A percentile compares a stretch with the other conserved stretches of the same genome.
Conservation (phyloP, 2,888 invertebrate species). For the Embidobia sp. region DNA sequence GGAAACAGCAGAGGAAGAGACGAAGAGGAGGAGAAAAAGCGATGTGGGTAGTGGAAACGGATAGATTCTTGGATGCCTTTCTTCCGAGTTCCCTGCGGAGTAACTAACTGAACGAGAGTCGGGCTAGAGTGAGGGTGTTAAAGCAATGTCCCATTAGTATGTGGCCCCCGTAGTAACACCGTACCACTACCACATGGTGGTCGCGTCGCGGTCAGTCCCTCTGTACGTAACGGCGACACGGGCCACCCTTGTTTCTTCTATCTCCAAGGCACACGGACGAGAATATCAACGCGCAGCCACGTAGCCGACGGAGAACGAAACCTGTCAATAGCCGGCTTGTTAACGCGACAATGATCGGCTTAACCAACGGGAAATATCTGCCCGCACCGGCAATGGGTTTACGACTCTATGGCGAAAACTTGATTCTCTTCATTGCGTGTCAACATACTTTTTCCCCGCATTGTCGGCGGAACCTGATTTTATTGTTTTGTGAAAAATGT, state of each 20-base stretch:
- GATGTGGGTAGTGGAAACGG: slow-evolving; percentile 36
- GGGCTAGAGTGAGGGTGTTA: slow-evolving; percentile 79
- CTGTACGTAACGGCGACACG: slow-evolving; percentile 47
- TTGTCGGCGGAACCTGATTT: slow-evolving; percentile 40
- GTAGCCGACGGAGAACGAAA: slow-evolving; percentile 68
- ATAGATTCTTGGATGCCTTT: slow-evolving; percentile 42
- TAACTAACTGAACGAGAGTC: slow-evolving; percentile 80
- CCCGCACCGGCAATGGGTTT: slow-evolving; percentile 66
- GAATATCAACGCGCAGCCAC: slow-evolving; percentile 44
- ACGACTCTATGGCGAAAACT: slow-evolving; percentile 60
- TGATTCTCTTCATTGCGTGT: slow-evolving; percentile 56
- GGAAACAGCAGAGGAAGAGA: slow-evolving; percentile 3
- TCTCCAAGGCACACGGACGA: slow-evolving; percentile 38
- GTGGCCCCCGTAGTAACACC: slow-evolving; percentile 77
- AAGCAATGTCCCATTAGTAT: slow-evolving; percentile 81
- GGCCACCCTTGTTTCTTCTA: slow-evolving; percentile 57
- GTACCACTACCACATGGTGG: slow-evolving; percentile 74
- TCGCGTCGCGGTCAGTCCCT: slow-evolving; percentile 73
- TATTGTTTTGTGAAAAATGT: slow-evolving; percentile 52
- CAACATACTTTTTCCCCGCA: slow-evolving; percentile 61
- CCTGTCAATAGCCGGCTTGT: slow-evolving; percentile 80
- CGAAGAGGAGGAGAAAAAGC: slow-evolving; percentile 19
- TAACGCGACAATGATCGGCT: slow-evolving; percentile 80
- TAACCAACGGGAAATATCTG: slow-evolving; percentile 79
- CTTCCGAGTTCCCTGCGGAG: slow-evolving; percentile 75